Conservation (phyloP, 2,888 invertebrate species). For the Lottia scabra region DNA sequence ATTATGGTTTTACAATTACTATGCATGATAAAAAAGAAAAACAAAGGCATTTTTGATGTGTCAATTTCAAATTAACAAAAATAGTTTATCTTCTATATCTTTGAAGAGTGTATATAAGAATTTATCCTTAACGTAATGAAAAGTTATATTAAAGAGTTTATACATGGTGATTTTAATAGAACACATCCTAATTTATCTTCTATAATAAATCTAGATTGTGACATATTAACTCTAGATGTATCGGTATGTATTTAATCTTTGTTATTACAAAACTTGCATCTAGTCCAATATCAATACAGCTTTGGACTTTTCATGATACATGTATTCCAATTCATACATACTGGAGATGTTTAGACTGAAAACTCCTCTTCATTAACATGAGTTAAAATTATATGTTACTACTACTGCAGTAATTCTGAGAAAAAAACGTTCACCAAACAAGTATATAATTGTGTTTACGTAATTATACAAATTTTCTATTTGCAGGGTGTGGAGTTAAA, state of each 20-base stretch:
- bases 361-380: too few relatives aligned
- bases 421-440: too few relatives aligned
- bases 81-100: neutral
- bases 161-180: constrained; percentile 94
- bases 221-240: constrained; percentile 94
- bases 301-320: too few relatives aligned
- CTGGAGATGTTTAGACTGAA: too few relatives aligned
- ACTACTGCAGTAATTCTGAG: neutral
- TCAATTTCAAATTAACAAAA: too few relatives aligned
- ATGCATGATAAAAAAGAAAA: too few relatives aligned
- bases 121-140: constrained; percentile 28
- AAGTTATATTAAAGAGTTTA: constrained; percentile 94
- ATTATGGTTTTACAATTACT: too few relatives aligned
- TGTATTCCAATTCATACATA: too few relatives aligned
- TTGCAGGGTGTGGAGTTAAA: constrained; percentile 56
- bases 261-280: neutral
- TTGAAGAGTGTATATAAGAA: neutral
- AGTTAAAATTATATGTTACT: too few relatives aligned
- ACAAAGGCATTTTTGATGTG: too few relatives aligned
- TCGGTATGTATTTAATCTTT: constrained; percentile 34
- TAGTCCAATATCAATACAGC: too few relatives aligned
- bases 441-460: too few relatives aligned
- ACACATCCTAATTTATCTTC: constrained; percentile 82
- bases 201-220: constrained; percentile 78
- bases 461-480: constrained; percentile 15